Evolutionary conservation across 1,140 invertebrate species (phyloP).

Genomic region (Drosophila quadrilineata): DNA sequence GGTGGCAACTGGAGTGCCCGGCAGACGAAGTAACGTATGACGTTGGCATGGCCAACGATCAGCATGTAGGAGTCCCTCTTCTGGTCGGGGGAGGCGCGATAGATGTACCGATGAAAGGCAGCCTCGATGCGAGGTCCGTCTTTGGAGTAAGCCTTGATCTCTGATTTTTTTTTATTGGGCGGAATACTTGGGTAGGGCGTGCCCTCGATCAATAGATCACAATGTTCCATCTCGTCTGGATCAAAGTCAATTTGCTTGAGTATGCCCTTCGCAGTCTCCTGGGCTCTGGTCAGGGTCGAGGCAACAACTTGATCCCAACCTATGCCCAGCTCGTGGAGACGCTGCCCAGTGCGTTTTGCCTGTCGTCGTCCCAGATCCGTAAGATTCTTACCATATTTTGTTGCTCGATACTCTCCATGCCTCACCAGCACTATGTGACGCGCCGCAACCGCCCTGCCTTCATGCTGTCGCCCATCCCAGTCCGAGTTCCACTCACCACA

Average conservation of each 20-base stretch:
- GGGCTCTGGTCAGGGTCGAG: constrained; percentile 96
- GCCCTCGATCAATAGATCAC: constrained; percentile 93
- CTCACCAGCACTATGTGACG: constrained; percentile 94
- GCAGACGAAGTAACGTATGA: constrained; percentile 98
- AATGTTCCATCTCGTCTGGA: constrained; percentile 84
- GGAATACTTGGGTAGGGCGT: constrained; percentile 97
- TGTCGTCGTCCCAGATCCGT: constrained; percentile 93
- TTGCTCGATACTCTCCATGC: constrained; percentile 96
- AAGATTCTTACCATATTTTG: constrained; percentile 89
- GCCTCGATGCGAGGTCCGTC: constrained; percentile 98
- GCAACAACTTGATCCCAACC: constrained; percentile 89
- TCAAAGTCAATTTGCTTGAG: constrained; percentile 71
- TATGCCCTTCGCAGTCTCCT: constrained; percentile 94
- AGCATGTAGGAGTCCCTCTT: constrained; percentile 93
- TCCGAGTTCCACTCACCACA: constrained; percentile 90
- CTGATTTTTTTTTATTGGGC: constrained; percentile 86
- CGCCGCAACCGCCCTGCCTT: constrained; percentile 86
- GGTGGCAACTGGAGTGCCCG: constrained; percentile 97
- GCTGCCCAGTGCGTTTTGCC: constrained; percentile 89
- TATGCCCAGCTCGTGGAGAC: constrained; percentile 87
- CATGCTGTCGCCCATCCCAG: constrained; percentile 90
- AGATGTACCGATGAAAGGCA: constrained; percentile 95
- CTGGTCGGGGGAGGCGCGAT: constrained; percentile 92
- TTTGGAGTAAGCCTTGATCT: constrained; percentile 92
- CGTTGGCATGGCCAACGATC: constrained; percentile 98